Evolutionary conservation across 2,888 invertebrate species (phyloP).

Genomic region (Calephelis perditalis): DNA sequence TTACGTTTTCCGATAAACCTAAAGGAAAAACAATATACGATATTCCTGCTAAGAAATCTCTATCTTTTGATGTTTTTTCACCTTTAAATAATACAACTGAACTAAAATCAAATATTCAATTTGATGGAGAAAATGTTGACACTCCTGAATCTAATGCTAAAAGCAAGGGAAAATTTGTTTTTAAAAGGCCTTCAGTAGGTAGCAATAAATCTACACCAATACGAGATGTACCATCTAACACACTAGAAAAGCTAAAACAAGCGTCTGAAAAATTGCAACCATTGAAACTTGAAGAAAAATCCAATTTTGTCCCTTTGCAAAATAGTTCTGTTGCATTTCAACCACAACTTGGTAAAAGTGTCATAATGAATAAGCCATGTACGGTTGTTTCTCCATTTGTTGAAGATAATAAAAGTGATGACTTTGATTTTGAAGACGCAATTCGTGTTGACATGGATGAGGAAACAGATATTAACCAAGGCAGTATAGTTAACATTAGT

Average conservation of each 20-base stretch:
- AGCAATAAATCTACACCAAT: conserved; percentile 42
- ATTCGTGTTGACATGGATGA: conserved; percentile 50
- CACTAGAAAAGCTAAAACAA: conserved; percentile 53
- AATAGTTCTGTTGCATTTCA: conserved; percentile 66
- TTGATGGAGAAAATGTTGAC: conserved; percentile 37
- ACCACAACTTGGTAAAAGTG: conserved; percentile 46
- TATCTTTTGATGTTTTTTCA: conserved; percentile 49
- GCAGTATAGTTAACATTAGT: conserved; percentile 44
- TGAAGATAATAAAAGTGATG: conserved; percentile 33
- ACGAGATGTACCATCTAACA: conserved; percentile 51
- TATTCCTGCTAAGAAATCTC: conserved; percentile 43
- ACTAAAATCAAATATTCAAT: conserved; percentile 38
- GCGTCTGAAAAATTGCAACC: conserved; percentile 59
- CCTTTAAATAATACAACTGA: conserved; percentile 39
- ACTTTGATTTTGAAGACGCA: conserved; percentile 35
- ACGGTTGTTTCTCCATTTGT: conserved; percentile 41
- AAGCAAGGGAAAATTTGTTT: conserved; percentile 63
- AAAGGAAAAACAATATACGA: conserved; percentile 46
- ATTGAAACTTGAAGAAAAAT: conserved; percentile 38
- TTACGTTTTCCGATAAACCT: conserved; percentile 37
- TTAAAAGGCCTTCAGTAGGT: conserved; percentile 57
- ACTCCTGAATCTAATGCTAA: conserved; percentile 39
- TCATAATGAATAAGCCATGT: conserved; percentile 44
- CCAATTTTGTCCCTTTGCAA: conserved; percentile 40
- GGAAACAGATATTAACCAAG: conserved; percentile 40